Base-by-base conservation (phyloP, 2,113 vertebrate genomes). In the Engystomops pustulosus region DNA sequence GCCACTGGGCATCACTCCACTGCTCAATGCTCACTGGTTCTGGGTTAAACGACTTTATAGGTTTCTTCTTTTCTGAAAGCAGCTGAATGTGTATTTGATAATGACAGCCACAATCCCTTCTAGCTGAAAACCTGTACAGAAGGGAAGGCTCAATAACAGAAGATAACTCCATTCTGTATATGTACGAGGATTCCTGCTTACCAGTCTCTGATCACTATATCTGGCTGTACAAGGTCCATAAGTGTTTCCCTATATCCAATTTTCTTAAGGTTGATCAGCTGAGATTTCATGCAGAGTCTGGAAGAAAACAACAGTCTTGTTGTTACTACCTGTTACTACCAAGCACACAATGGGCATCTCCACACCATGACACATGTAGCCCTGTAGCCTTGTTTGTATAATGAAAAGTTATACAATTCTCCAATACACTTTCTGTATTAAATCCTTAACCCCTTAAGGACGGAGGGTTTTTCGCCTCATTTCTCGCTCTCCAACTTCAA, bases 141-240 rank as follows among this genome's bases (percentile, higher is more conserved):
- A n/a, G 17, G 34, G 69, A 20, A 1, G 7, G 6, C 6, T 25
- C 41, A 9, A 20, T 38, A 3, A 38, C 34, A 10, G 32, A 20
- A 38, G 10, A 14, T 15, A 23, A 11, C n/a, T 4, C n/a, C 3
- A 47, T 6, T 1, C 2, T 6, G 68, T 20, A 4, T 3, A 6
- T 20, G 14, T 49, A 9, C 11, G n/a, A 27, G n/a, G 55, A 27
- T 4, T 51, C 17, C 6, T 3, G 20, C 94, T 94, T 85, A 98
- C 98, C 98, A 99, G 91, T 99, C 98, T 70, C 92, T 92, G 51
- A 97, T 93, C 60, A 87, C 87, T 27, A 99, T 94, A 44, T 91
- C 82, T 0, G 98, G 98, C 88, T 93, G 89, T 55, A 86, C 71
- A 0, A 85, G 86, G 34, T 99, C 97, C 92, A 99, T 85, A 32